A percentile compares a stretch with the other conserved stretches of the same genome.
These are phyloP conservation scores for Sitophilus oryzae DNA, from an alignment of 1,140 invertebrate species.

Conservation along the genomic window DNA sequence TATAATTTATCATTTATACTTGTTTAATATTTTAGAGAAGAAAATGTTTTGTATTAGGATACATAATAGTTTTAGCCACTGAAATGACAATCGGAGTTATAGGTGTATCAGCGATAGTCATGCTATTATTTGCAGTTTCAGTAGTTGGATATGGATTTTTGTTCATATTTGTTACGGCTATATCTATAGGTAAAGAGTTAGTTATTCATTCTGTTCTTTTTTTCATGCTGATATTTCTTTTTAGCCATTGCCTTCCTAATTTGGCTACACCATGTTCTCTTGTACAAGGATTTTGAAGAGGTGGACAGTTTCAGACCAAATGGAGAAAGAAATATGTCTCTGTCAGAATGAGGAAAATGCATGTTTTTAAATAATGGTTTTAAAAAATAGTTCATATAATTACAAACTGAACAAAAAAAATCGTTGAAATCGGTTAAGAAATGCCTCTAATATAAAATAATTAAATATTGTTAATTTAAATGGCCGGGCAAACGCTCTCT, in stretches of 20 bases:
- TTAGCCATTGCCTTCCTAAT: background rate
- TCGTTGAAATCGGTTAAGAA: too few species aligned
- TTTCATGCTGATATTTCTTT: background rate
- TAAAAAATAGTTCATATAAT: too few species aligned
- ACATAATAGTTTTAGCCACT: background rate
- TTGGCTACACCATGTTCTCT: background rate
- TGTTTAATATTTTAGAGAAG: too few species aligned
- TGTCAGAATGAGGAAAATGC: background rate
- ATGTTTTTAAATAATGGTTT: too few species aligned
- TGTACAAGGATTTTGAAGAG: background rate
- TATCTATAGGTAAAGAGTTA: background rate
- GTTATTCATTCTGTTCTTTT: background rate
- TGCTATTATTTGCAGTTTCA: background rate
- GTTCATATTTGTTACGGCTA: background rate
- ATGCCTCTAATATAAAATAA: too few species aligned
- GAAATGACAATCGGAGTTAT: background rate
- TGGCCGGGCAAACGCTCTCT: too few species aligned
- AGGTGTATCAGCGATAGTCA: background rate
- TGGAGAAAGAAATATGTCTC: background rate
- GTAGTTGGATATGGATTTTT: background rate
- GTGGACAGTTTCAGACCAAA: background rate
- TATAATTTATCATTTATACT: too few species aligned
- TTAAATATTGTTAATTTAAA: too few species aligned
- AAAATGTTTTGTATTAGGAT: too few species aligned
- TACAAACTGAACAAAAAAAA: too few species aligned